phyloP scores from a whole-genome alignment of 2,113 vertebrate species.

The Poecile atricapillus region DNA sequence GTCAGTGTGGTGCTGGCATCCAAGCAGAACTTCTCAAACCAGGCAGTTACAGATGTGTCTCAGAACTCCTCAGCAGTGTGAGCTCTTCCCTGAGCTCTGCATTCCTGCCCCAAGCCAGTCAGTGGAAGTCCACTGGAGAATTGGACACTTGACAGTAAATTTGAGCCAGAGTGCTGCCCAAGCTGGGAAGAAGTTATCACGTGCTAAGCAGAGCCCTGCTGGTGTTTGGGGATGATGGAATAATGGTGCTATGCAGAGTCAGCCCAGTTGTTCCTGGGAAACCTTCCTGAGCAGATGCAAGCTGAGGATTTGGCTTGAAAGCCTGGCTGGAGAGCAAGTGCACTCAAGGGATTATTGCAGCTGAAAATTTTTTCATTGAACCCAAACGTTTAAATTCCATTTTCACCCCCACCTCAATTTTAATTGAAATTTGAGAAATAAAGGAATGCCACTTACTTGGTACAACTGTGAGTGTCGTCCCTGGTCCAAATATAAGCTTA shows the following conservation, averaged over 20 bases:
- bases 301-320: too few relatives aligned
- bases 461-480: background rate
- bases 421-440: background rate
- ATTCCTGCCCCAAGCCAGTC: background rate
- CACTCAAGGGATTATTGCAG: too few relatives aligned
- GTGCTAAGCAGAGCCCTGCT: background rate
- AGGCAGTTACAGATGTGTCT: background rate
- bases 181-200: background rate
- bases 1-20: background rate
- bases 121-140: background rate
- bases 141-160: background rate
- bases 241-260: too few relatives aligned
- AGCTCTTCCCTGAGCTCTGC: background rate
- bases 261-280: too few relatives aligned
- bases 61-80: background rate
- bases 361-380: background rate
- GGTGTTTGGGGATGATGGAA: too few relatives aligned
- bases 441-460: constrained; percentile 8
- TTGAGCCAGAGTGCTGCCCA: background rate
- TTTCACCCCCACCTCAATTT: background rate
- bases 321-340: too few relatives aligned
- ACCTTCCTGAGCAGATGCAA: too few relatives aligned
- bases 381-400: background rate
- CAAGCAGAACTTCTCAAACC: background rate
- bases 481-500: background rate